phyloP scores from a whole-genome alignment of 2,888 invertebrate genomes.

The Pristionchus maxplancki region DNA sequence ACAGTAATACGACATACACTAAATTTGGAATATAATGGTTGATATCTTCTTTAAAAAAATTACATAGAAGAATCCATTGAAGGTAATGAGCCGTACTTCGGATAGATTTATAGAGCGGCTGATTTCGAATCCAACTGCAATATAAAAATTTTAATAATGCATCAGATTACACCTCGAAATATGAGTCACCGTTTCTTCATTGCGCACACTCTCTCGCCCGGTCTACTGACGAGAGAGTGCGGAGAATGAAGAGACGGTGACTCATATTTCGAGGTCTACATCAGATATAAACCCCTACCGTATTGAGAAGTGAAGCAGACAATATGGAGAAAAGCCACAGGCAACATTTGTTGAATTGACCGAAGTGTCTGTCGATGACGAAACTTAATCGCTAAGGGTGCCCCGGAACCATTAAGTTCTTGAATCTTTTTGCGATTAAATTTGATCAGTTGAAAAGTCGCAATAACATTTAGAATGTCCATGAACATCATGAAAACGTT shows the following conservation, averaged over 20 bases:
- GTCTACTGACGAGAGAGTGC: no score
- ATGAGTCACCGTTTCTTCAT: no score
- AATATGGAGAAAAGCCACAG: background rate
- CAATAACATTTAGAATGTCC: background rate
- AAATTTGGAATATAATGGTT: background rate
- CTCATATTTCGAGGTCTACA: no score
- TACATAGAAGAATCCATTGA: constrained; percentile 21
- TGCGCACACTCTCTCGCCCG: no score
- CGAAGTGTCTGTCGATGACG: constrained; percentile 12
- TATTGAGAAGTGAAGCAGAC: background rate
- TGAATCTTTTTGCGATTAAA: background rate
- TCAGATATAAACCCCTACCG: background rate
- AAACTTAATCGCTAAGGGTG: background rate
- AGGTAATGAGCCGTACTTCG: background rate
- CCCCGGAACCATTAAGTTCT: background rate
- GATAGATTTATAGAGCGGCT: background rate
- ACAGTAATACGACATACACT: background rate
- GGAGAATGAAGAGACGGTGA: no score
- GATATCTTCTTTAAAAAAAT: background rate
- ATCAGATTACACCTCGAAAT: no score
- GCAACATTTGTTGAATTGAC: background rate
- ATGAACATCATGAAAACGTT: background rate
- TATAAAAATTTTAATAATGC: no score
- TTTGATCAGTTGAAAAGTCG: background rate
- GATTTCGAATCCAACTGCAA: background rate